phyloP scores from a whole-genome alignment of 1,140 invertebrate species.

The Drosophila malerkotliana region DNA sequence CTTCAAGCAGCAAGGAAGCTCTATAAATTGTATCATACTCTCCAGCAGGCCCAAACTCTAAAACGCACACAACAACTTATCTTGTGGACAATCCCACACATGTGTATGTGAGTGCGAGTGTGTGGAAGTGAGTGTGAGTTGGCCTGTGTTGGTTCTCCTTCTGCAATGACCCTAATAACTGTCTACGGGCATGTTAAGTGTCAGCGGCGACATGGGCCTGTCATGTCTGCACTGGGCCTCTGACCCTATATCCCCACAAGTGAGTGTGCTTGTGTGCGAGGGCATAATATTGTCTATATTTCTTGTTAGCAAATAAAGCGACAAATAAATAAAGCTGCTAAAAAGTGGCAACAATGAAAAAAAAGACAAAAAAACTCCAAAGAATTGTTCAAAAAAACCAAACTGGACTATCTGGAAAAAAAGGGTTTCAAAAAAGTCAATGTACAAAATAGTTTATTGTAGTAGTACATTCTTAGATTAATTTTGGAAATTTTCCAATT shows the following conservation, averaged over 20 bases:
- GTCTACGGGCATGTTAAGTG: constrained; percentile 81
- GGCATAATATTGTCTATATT: constrained; percentile 79
- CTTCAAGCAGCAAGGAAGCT: constrained; percentile 46
- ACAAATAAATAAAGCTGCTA: constrained; percentile 79
- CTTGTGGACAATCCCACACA: constrained; percentile 28
- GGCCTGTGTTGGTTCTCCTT: constrained; percentile 25
- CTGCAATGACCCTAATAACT: constrained; percentile 77
- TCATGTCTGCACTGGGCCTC: constrained; percentile 62
- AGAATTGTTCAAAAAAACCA: not conserved
- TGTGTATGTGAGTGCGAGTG: not conserved
- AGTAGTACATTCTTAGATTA: too few species aligned
- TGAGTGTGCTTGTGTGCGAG: constrained; percentile 21
- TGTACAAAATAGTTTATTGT: too few species aligned
- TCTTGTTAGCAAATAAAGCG: constrained; percentile 79
- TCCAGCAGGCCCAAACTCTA: constrained; percentile 65
- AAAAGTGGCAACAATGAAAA: constrained; percentile 65
- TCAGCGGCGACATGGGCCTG: constrained; percentile 77
- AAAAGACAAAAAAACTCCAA: constrained; percentile 37
- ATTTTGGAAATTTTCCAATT: too few species aligned
- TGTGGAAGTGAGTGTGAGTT: constrained; percentile 1
- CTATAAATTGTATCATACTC: constrained; percentile 76
- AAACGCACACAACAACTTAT: constrained; percentile 62
- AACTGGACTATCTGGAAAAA: not conserved
- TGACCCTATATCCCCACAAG: constrained; percentile 19
- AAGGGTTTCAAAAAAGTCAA: too few species aligned